phyloP scores from a whole-genome alignment of 2,888 invertebrate genomes.

The Chrysotoxum bicinctum region DNA sequence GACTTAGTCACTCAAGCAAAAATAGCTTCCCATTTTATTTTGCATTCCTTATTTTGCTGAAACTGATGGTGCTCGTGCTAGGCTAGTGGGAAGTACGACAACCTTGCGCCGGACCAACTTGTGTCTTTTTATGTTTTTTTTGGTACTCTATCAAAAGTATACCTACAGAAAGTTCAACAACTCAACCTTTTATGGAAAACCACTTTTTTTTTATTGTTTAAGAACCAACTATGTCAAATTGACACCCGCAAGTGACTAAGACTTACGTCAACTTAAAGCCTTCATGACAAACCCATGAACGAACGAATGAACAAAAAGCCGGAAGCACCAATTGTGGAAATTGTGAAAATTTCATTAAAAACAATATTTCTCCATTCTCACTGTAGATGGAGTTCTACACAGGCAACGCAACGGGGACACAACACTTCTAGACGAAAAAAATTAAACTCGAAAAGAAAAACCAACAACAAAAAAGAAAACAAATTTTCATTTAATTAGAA shows the following conservation, averaged over 20 bases:
- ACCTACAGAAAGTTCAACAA: constrained; percentile 65
- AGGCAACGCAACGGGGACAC: constrained; percentile 22
- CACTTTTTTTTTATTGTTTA: constrained; percentile 25
- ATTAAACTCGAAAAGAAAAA: constrained; percentile 17
- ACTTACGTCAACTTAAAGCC: constrained; percentile 37
- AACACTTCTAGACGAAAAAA: constrained; percentile 14
- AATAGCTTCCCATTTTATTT: constrained; percentile 59
- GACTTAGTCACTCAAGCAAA: constrained; percentile 62
- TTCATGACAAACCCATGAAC: neutral
- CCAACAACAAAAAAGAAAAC: constrained; percentile 40
- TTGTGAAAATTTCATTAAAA: constrained; percentile 68
- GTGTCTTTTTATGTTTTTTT: constrained; percentile 7
- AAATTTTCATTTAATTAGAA: constrained; percentile 61
- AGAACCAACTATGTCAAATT: constrained; percentile 61
- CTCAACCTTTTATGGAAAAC: constrained; percentile 57
- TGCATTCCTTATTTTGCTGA: constrained; percentile 28
- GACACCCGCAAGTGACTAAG: constrained; percentile 71
- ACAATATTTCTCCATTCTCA: constrained; percentile 22
- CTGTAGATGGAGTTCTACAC: constrained; percentile 4
- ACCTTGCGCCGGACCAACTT: constrained; percentile 41
- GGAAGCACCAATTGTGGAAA: constrained; percentile 72
- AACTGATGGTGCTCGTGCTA: neutral
- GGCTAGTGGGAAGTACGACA: constrained; percentile 62
- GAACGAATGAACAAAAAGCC: constrained; percentile 38
- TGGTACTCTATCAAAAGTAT: constrained; percentile 7